phyloP scores from a whole-genome alignment of 1,140 invertebrate genomes.

The Copidosoma floridanum region DNA sequence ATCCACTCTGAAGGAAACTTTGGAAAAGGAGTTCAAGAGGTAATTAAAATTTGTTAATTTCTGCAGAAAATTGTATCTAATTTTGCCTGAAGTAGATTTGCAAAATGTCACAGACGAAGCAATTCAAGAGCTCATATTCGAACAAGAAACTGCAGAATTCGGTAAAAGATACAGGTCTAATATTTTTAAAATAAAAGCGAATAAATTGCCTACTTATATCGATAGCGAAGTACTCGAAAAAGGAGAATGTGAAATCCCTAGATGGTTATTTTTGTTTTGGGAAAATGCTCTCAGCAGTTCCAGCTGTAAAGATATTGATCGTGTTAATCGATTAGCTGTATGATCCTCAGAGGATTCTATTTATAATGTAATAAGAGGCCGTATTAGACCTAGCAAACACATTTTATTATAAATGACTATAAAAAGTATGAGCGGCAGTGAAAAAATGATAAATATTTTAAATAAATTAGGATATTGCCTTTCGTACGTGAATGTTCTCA shows the following conservation, averaged over 20 bases:
- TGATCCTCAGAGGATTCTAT: conserved; percentile 25
- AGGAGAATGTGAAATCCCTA: conserved; percentile 21
- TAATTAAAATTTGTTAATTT: too few relatives aligned
- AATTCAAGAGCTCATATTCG: too few relatives aligned
- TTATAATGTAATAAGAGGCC: conserved; percentile 24
- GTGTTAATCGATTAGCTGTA: conserved; percentile 1
- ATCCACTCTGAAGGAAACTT: too few relatives aligned
- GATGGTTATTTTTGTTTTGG: conserved; percentile 23
- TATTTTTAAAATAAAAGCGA: too few relatives aligned
- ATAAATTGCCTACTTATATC: background rate
- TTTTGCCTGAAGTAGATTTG: too few relatives aligned
- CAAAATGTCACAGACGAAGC: too few relatives aligned
- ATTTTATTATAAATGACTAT: conserved; percentile 37
- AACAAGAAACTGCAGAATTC: too few relatives aligned
- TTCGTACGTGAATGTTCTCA: conserved; percentile 33
- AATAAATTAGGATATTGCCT: conserved; percentile 38
- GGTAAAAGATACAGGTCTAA: too few relatives aligned
- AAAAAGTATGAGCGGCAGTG: conserved; percentile 39
- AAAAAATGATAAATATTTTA: conserved; percentile 41
- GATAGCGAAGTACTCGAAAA: background rate
- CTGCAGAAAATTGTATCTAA: too few relatives aligned
- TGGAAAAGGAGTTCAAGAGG: too few relatives aligned
- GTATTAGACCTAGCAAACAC: conserved; percentile 42
- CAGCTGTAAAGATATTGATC: conserved; percentile 1
- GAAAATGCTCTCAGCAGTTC: conserved; percentile 12